Conservation (phyloP, 2,888 invertebrate genomes). For the Diogma glabrata region DNA sequence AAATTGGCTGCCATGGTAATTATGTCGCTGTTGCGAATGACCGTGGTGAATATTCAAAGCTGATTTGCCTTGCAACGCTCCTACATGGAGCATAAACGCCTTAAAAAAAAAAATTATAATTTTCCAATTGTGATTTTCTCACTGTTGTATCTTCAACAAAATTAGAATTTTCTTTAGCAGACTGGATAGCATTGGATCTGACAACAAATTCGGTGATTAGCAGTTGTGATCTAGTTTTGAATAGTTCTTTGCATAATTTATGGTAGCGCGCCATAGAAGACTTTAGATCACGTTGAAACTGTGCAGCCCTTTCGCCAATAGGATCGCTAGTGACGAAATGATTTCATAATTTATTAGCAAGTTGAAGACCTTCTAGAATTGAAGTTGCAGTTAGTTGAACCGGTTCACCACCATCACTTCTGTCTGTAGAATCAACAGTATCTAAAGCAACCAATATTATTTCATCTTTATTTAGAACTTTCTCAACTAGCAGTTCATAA, state of each 20-base stretch:
- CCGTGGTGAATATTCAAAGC: too few relatives aligned
- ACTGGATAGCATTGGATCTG: too few relatives aligned
- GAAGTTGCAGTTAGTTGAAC: slow-evolving; percentile 17
- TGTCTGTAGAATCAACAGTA: slow-evolving; percentile 15
- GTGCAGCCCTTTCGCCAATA: slow-evolving; percentile 21
- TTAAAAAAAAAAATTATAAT: too few relatives aligned
- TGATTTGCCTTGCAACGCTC: too few relatives aligned
- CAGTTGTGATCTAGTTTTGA: slow-evolving; percentile 13
- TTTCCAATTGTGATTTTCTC: too few relatives aligned
- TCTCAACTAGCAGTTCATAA: slow-evolving; percentile 21
- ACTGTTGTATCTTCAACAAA: too few relatives aligned
- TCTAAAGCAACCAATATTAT: slow-evolving; percentile 18
- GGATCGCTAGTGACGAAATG: too few relatives aligned
- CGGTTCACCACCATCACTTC: slow-evolving; percentile 19
- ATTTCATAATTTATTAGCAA: slow-evolving; percentile 22
- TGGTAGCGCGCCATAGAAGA: slow-evolving; percentile 16
- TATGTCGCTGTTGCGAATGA: too few relatives aligned
- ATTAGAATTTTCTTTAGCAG: too few relatives aligned
- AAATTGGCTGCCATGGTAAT: too few relatives aligned
- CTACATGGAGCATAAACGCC: too few relatives aligned
- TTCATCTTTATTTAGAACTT: slow-evolving; percentile 22
- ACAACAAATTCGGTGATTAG: not conserved
- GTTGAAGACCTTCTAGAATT: slow-evolving; percentile 21
- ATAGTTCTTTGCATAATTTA: slow-evolving; percentile 18
- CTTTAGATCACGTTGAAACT: slow-evolving; percentile 19